These are phyloP conservation scores for Champsocephalus esox DNA, from an alignment of 2,797 vertebrate genomes.

Conservation along the genomic window DNA sequence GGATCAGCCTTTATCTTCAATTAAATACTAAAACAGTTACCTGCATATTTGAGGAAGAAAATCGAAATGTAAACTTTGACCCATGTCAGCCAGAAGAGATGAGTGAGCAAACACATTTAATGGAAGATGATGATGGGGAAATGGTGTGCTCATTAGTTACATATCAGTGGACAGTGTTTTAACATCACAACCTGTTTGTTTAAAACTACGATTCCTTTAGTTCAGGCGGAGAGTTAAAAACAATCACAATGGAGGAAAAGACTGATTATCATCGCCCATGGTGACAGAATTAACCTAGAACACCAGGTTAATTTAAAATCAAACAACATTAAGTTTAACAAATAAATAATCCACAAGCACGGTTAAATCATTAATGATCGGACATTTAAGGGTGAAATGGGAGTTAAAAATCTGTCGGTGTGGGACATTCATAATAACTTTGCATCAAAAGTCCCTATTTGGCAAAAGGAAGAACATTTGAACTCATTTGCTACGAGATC, in stretches of 20 bases:
- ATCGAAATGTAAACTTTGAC: background rate
- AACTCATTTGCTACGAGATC: constrained; percentile 49
- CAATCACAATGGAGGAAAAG: constrained; percentile 32
- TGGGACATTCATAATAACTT: constrained; percentile 48
- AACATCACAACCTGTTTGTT: constrained; percentile 31
- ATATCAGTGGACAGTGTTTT: constrained; percentile 30
- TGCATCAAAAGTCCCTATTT: constrained; percentile 59
- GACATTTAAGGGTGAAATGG: constrained; percentile 1
- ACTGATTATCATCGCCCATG: constrained; percentile 53
- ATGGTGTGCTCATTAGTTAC: constrained; percentile 26
- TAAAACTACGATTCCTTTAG: constrained; percentile 23
- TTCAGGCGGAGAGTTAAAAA: constrained; percentile 29
- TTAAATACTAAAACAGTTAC: constrained; percentile 4
- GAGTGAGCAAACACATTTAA: constrained; percentile 51
- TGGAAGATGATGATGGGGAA: constrained; percentile 1
- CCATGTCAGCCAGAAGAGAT: background rate
- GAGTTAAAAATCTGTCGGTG: constrained; percentile 45
- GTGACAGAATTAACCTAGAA: constrained; percentile 28
- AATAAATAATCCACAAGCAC: constrained; percentile 74
- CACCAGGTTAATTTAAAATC: constrained; percentile 55
- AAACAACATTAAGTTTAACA: constrained; percentile 60
- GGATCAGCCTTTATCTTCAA: background rate
- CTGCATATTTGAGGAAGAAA: background rate
- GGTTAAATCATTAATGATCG: constrained; percentile 60
- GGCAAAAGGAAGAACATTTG: constrained; percentile 63